Conservation (phyloP, 1,140 invertebrate genomes). For the Drosophila nebulosa region DNA sequence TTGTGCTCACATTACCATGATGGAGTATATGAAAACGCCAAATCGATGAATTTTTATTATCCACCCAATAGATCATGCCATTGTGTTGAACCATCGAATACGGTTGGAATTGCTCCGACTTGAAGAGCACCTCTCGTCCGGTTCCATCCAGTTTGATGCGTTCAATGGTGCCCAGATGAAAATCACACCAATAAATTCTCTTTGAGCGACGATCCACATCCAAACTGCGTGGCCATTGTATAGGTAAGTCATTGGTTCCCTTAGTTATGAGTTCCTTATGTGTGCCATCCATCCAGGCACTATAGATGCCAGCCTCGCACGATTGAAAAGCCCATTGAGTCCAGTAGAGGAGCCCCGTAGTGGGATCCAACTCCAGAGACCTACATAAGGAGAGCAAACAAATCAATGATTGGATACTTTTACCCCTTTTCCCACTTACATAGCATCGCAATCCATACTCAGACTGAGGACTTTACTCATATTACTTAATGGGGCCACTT, state of each 20-base stretch:
- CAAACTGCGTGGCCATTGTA: constrained; percentile 93
- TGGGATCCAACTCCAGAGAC: constrained; percentile 68
- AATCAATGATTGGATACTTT: not conserved
- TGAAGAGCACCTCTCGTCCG: constrained; percentile 84
- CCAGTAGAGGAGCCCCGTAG: constrained; percentile 87
- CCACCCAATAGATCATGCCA: constrained; percentile 87
- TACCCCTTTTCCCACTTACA: constrained; percentile 34
- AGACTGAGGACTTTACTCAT: constrained; percentile 56
- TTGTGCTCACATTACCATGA: constrained; percentile 44
- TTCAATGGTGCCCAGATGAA: constrained; percentile 84
- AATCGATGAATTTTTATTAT: constrained; percentile 77
- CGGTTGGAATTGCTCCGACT: constrained; percentile 85
- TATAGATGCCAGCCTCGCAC: constrained; percentile 83
- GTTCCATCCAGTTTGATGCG: constrained; percentile 88
- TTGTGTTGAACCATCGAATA: constrained; percentile 87
- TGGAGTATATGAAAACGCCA: constrained; percentile 50
- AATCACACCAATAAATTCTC: constrained; percentile 89
- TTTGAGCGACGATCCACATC: constrained; percentile 90
- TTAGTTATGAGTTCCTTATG: constrained; percentile 82
- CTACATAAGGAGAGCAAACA: constrained; percentile 15
- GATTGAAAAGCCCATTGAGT: constrained; percentile 83
- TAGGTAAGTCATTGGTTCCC: constrained; percentile 72
- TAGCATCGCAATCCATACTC: constrained; percentile 52
- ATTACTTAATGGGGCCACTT: constrained; percentile 60
- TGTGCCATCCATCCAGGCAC: constrained; percentile 91